Conservation (phyloP, 1,140 invertebrate genomes). For the Scaptomyza hsui region DNA sequence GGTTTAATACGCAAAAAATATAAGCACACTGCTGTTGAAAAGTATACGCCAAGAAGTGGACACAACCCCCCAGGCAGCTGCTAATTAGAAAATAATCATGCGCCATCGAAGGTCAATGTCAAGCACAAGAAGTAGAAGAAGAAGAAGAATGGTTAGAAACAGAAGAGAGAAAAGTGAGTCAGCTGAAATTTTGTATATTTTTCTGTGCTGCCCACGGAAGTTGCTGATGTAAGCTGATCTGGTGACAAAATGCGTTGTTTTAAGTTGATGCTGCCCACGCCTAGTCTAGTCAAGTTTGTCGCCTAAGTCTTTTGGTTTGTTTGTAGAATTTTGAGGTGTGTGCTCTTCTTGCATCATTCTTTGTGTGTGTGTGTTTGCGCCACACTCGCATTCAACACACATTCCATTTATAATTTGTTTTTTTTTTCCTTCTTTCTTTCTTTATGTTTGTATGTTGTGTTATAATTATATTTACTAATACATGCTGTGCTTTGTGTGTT, state of each 20-base stretch:
- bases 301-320: slow-evolving; percentile 46
- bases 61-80: slow-evolving; percentile 27
- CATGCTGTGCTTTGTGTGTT: slow-evolving; percentile 52
- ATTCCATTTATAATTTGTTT: slow-evolving; percentile 53
- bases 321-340: slow-evolving; percentile 34
- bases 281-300: slow-evolving; percentile 37
- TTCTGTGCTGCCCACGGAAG: slow-evolving; percentile 17
- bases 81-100: slow-evolving; percentile 79
- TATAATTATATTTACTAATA: slow-evolving; percentile 78
- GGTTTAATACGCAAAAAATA: slow-evolving; percentile 54
- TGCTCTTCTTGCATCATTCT: slow-evolving; percentile 51
- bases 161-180: slow-evolving; percentile 48
- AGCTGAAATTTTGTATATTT: slow-evolving; percentile 27
- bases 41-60: slow-evolving; percentile 37
- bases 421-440: slow-evolving; percentile 10
- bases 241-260: slow-evolving; percentile 22
- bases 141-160: background rate
- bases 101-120: slow-evolving; percentile 65
- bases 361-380: background rate
- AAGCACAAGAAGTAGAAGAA: slow-evolving; percentile 4
- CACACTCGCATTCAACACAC: slow-evolving; percentile 19
- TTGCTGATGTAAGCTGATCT: slow-evolving; percentile 32
- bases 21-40: slow-evolving; percentile 18
- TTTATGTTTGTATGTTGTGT: slow-evolving; percentile 5
- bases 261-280: slow-evolving; percentile 18